Conservation (phyloP, 2,113 vertebrate species). For the Corythoichthys haematopterus region DNA sequence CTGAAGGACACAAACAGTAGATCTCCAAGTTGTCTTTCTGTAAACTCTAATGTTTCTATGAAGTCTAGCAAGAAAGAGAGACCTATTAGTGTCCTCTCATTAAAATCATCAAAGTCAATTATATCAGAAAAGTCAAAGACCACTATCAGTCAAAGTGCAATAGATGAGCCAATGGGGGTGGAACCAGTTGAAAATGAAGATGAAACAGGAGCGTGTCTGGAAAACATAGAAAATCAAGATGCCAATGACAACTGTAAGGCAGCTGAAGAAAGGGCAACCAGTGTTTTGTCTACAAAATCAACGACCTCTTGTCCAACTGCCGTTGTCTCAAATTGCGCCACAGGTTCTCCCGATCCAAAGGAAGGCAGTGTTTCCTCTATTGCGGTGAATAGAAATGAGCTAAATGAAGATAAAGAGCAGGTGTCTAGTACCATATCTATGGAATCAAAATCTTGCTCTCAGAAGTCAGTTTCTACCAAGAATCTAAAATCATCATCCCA, state of each 20-base stretch:
- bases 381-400: conserved; percentile 6
- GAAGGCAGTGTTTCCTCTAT: not conserved
- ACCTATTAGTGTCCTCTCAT: conserved; percentile 31
- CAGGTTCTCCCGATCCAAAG: conserved; percentile 15
- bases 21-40: conserved; percentile 29
- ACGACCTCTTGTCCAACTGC: conserved; percentile 24
- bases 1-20: conserved; percentile 24
- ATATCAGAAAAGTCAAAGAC: conserved; percentile 32
- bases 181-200: conserved; percentile 6
- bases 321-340: conserved; percentile 16
- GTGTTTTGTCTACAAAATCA: conserved; percentile 41
- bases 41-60: conserved; percentile 18
- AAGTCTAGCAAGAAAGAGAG: conserved; percentile 23
- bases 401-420: conserved; percentile 5
- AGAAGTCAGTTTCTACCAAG: conserved; percentile 23
- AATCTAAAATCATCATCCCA: conserved; percentile 18
- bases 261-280: conserved; percentile 17
- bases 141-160: conserved; percentile 14
- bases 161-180: not conserved
- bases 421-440: conserved; percentile 39
- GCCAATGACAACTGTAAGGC: not conserved
- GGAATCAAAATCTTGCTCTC: conserved; percentile 44
- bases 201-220: conserved; percentile 1
- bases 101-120: conserved; percentile 33
- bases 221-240: not conserved